These are phyloP conservation scores for Trachelus tabidus DNA, from an alignment of 2,888 invertebrate genomes.

Conservation along the genomic window DNA sequence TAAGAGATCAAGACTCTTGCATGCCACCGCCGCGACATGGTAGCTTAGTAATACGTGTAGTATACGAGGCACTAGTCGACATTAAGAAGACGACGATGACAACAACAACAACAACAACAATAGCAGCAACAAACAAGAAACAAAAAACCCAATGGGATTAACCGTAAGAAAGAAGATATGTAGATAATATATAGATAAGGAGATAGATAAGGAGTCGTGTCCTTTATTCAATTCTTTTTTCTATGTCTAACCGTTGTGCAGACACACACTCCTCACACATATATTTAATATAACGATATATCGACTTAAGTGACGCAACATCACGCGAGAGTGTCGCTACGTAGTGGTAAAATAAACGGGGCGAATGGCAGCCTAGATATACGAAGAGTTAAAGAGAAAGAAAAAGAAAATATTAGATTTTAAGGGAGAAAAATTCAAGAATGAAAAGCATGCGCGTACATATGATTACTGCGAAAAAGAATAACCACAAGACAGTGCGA, in stretches of 20 bases:
- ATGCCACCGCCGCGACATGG: background rate
- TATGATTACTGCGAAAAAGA: background rate
- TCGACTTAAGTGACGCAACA: background rate
- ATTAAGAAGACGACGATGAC: background rate
- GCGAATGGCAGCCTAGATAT: background rate
- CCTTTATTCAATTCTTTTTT: background rate
- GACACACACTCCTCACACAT: too few relatives aligned
- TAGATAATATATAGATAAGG: background rate
- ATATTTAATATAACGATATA: background rate
- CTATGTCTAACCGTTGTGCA: background rate
- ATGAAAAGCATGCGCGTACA: background rate
- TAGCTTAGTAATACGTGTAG: background rate
- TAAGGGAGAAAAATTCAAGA: background rate
- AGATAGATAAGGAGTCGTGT: background rate
- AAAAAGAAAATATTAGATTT: background rate
- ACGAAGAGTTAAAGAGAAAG: background rate
- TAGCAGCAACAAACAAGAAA: background rate
- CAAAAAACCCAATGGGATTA: background rate
- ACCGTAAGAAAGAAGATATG: constrained; percentile 4
- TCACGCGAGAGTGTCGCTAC: background rate
- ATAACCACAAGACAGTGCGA: background rate
- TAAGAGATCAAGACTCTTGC: constrained; percentile 2
- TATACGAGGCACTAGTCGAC: background rate
- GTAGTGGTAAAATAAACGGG: background rate
- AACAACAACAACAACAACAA: background rate